A percentile compares a stretch with the other conserved stretches of the same genome.
phyloP scores from a whole-genome alignment of 2,888 invertebrate species.

The Anaspis maculata region DNA sequence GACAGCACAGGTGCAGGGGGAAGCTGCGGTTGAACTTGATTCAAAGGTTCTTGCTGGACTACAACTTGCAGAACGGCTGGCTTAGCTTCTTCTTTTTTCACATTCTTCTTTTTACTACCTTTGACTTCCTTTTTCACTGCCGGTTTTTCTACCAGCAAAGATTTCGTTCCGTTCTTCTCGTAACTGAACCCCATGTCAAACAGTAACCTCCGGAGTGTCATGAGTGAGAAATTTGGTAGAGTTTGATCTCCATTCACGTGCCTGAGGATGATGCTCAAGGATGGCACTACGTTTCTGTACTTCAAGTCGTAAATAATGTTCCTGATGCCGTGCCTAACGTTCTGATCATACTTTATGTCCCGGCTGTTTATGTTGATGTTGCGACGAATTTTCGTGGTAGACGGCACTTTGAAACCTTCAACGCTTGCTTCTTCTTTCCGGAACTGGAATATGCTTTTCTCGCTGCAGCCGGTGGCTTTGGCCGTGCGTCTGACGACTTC shows the following conservation, averaged over 20 bases:
- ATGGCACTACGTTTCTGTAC: constrained; percentile 34
- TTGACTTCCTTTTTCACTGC: constrained; percentile 6
- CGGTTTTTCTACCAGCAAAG: constrained; percentile 33
- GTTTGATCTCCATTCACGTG: constrained; percentile 29
- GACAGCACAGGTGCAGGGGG: no score
- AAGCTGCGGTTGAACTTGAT: constrained; percentile 9
- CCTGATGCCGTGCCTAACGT: constrained; percentile 34
- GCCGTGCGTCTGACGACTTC: constrained; percentile 37
- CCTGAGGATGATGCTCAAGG: constrained; percentile 36
- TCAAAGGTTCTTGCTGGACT: no score
- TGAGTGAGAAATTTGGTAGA: constrained; percentile 38
- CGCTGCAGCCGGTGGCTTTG: constrained; percentile 40
- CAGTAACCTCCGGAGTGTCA: constrained; percentile 36
- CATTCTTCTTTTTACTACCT: constrained; percentile 4
- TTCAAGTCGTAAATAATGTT: constrained; percentile 37
- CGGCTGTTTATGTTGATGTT: constrained; percentile 39
- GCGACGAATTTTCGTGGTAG: constrained; percentile 37
- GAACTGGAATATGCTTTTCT: constrained; percentile 40
- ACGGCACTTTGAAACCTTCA: constrained; percentile 38
- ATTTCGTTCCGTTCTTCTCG: constrained; percentile 36
- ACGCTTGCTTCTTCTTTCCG: constrained; percentile 39
- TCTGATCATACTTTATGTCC: constrained; percentile 37
- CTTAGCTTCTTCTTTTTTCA: constrained; percentile 2
- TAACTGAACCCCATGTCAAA: constrained; percentile 41
- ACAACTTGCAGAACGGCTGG: constrained; percentile 7